Evolutionary conservation across 2,888 invertebrate species (phyloP).

Genomic region (Salpingus planirostris): DNA sequence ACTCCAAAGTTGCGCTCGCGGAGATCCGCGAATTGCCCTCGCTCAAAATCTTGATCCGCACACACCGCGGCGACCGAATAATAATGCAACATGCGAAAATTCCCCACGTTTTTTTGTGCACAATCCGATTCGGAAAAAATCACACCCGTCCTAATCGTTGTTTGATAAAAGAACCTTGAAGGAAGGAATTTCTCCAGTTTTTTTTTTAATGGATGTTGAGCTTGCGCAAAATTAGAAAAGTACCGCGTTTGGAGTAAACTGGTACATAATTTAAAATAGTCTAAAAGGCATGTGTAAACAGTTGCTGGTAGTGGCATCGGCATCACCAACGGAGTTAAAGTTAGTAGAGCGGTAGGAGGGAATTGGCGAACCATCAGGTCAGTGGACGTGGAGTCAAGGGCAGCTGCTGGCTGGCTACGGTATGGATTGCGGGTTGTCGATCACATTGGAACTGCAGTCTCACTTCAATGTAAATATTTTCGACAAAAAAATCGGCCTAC

Average conservation of each 20-base stretch:
- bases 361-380: conserved; percentile 37
- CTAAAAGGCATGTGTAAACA: conserved; percentile 14
- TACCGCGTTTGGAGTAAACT: too few relatives aligned
- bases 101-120: too few relatives aligned
- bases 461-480: conserved; percentile 16
- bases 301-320: conserved; percentile 15
- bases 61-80: too few relatives aligned
- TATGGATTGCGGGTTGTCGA: conserved; percentile 30
- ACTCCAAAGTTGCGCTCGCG: conserved; percentile 16
- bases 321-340: conserved; percentile 14
- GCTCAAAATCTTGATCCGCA: conserved; percentile 6
- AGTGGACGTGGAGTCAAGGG: conserved; percentile 42
- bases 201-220: too few relatives aligned
- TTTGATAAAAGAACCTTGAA: too few relatives aligned
- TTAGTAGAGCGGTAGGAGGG: conserved; percentile 21
- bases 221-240: too few relatives aligned
- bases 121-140: too few relatives aligned
- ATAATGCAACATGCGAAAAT: too few relatives aligned
- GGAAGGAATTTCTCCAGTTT: too few relatives aligned
- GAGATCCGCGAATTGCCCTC: conserved; percentile 16
- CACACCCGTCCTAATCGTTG: too few relatives aligned
- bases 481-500: too few relatives aligned
- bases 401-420: conserved; percentile 34
- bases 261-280: conserved; percentile 12
- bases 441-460: conserved; percentile 28